Evolutionary conservation across 2,888 invertebrate species (phyloP).

Genomic region (Ephialtes manifestator): DNA sequence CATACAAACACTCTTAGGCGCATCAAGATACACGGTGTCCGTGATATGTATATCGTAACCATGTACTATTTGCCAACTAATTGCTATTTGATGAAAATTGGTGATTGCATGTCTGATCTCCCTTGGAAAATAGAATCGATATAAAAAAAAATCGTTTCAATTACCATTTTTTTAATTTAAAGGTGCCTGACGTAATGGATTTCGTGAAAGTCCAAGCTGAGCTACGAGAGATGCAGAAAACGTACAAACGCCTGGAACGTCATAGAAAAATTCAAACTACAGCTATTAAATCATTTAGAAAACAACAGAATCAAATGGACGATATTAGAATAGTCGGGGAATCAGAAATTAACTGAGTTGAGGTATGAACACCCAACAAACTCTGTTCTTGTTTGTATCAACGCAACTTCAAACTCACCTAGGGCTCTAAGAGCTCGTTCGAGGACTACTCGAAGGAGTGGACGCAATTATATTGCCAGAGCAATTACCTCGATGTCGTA

Average conservation of each 20-base stretch:
- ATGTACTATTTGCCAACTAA: too few relatives aligned
- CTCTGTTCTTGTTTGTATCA: neutral
- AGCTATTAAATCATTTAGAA: conserved; percentile 58
- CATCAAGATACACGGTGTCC: too few relatives aligned
- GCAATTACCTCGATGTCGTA: conserved; percentile 68
- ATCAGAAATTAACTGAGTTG: conserved; percentile 14
- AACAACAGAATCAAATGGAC: conserved; percentile 55
- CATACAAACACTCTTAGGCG: too few relatives aligned
- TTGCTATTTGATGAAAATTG: too few relatives aligned
- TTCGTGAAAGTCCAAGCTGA: conserved; percentile 88
- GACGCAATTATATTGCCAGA: conserved; percentile 73
- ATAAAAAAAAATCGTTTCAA: neutral
- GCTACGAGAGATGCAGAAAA: conserved; percentile 86
- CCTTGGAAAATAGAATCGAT: neutral
- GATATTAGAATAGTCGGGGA: conserved; percentile 27
- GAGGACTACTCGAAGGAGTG: conserved; percentile 56
- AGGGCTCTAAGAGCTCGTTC: neutral
- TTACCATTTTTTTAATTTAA: conserved; percentile 28
- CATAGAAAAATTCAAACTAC: conserved; percentile 76
- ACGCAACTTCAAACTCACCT: neutral
- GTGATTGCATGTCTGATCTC: too few relatives aligned
- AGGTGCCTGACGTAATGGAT: conserved; percentile 88
- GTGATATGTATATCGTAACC: too few relatives aligned
- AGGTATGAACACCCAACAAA: neutral
- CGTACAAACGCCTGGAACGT: conserved; percentile 83